Evolutionary conservation across 92 coral and sea anemone genomes (phyloP).

Genomic region (Phenganax subtilis): DNA sequence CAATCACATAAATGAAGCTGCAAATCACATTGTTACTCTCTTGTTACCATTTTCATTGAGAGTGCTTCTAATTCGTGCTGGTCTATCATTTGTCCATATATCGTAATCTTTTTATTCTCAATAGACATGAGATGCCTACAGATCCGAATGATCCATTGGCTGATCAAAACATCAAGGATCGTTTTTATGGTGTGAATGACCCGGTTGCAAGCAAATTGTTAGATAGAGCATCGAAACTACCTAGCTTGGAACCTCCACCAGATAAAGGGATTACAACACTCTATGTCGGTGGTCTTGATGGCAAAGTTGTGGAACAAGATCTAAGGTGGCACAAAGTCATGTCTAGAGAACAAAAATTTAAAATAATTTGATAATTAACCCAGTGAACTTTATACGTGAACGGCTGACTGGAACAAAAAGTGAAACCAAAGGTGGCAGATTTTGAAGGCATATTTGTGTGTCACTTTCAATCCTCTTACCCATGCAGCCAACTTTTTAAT

Average conservation of each 20-base stretch:
- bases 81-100: background rate
- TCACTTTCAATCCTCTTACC: too few relatives aligned
- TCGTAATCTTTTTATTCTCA: background rate
- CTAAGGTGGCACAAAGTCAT: constrained; percentile 55
- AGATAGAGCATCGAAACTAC: constrained; percentile 79
- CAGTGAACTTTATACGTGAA: too few relatives aligned
- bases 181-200: constrained; percentile 95
- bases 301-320: constrained; percentile 91
- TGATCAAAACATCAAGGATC: constrained; percentile 96
- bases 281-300: constrained; percentile 96
- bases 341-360: too few relatives aligned
- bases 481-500: too few relatives aligned
- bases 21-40: too few relatives aligned
- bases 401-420: too few relatives aligned
- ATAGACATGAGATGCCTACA: constrained; percentile 98
- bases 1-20: too few relatives aligned
- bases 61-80: too few relatives aligned
- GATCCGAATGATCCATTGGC: constrained; percentile 98
- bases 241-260: constrained; percentile 77
- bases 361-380: too few relatives aligned
- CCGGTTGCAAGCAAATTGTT: constrained; percentile 92
- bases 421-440: too few relatives aligned
- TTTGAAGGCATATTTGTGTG: too few relatives aligned
- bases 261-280: constrained; percentile 91
- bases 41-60: too few relatives aligned